Conservation (phyloP, 2,113 vertebrate genomes). For the Cichladusa arquata region DNA sequence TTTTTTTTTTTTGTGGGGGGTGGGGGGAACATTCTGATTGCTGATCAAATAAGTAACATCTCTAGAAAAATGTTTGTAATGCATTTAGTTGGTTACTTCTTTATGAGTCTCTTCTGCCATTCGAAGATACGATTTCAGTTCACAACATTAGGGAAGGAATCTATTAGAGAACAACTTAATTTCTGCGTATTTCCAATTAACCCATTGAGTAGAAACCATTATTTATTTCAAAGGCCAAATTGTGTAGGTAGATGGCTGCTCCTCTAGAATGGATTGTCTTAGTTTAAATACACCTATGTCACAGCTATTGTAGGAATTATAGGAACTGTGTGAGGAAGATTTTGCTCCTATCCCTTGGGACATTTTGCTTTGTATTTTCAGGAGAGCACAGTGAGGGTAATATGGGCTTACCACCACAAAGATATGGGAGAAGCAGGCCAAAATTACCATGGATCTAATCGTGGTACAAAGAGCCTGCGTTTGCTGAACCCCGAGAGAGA, state of each 20-base stretch:
- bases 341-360: background rate
- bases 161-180: background rate
- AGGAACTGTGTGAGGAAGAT: background rate
- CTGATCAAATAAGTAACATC: background rate
- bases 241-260: background rate
- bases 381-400: conserved; percentile 85
- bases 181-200: background rate
- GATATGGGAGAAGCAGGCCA: conserved; percentile 77
- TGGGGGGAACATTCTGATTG: background rate
- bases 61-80: background rate
- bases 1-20: no score
- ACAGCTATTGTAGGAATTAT: background rate
- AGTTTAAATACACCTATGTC: background rate
- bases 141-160: background rate
- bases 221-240: background rate
- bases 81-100: background rate
- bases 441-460: conserved; percentile 79
- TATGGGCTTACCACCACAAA: conserved; percentile 85
- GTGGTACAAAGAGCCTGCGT: conserved; percentile 84
- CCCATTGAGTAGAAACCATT: background rate
- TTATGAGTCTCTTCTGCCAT: background rate
- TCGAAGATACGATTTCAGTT: background rate
- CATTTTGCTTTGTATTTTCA: background rate
- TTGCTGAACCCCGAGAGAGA: conserved; percentile 79
- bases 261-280: background rate